Evolutionary conservation across 2,113 vertebrate species (phyloP).

Genomic region (Onychostruthus taczanowskii): DNA sequence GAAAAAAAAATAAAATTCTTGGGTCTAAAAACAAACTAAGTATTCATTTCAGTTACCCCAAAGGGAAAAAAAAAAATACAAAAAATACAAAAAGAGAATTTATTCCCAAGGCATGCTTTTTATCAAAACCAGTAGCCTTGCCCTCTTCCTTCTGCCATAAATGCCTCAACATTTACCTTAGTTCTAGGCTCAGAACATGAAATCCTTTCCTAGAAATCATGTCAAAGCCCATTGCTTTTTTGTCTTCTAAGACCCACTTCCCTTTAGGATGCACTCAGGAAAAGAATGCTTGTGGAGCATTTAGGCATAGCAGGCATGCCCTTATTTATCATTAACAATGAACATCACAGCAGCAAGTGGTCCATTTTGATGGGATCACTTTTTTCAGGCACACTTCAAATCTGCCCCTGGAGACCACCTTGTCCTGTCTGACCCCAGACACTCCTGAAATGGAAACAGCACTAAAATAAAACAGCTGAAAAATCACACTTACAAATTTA

Average conservation of each 20-base stretch:
- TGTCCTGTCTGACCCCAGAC: background rate
- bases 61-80: background rate
- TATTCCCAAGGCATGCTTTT: background rate
- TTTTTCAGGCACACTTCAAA: background rate
- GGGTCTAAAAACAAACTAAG: background rate
- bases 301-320: accelerated
- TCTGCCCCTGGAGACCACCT: background rate
- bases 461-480: background rate
- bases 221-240: background rate
- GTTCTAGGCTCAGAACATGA: background rate
- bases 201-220: background rate
- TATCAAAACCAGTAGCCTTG: background rate
- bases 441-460: background rate
- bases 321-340: background rate
- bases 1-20: background rate
- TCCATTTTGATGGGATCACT: background rate
- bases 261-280: background rate
- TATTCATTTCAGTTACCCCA: background rate
- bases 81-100: no score
- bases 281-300: background rate
- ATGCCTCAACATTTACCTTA: background rate
- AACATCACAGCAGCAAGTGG: background rate
- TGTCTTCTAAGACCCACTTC: background rate
- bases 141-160: background rate
- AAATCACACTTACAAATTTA: background rate